Conservation (phyloP, 2,888 invertebrate species). For the Marasmarcha lunaedactyla region DNA sequence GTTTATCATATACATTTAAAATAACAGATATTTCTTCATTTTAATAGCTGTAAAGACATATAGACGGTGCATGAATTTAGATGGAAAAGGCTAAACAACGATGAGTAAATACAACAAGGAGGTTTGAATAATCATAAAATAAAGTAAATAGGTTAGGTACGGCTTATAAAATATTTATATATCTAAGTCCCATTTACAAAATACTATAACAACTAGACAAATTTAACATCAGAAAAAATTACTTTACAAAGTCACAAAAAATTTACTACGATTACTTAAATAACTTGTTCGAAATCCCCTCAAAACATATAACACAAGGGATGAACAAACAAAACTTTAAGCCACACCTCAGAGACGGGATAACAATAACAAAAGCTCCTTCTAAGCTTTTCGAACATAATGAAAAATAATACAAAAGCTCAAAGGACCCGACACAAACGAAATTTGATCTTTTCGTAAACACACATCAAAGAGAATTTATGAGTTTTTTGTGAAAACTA, state of each 20-base stretch:
- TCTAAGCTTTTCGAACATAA: conserved; percentile 27
- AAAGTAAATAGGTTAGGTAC: too few species aligned
- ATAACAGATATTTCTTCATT: too few species aligned
- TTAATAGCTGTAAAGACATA: too few species aligned
- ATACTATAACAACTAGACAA: neutral
- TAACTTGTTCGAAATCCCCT: too few species aligned
- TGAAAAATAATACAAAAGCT: conserved; percentile 32
- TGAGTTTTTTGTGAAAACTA: neutral
- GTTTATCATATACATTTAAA: too few species aligned
- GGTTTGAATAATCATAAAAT: too few species aligned
- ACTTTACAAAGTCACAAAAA: conserved; percentile 18
- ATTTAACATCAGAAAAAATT: neutral
- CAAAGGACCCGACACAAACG: conserved; percentile 28
- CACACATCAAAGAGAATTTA: neutral
- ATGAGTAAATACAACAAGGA: too few species aligned
- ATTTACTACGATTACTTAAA: conserved; percentile 33
- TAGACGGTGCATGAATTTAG: too few species aligned
- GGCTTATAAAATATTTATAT: too few species aligned
- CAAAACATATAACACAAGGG: conserved; percentile 41
- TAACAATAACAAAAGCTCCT: conserved; percentile 54
- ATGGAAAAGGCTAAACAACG: too few species aligned
- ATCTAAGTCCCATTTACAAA: too few species aligned
- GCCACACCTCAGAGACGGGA: conserved; percentile 50
- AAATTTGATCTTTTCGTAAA: conserved; percentile 32
- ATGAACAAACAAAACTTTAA: conserved; percentile 37